These are phyloP conservation scores for Rotaria magnacalcarata DNA, from an alignment of 2,888 invertebrate genomes.

Conservation along the genomic window DNA sequence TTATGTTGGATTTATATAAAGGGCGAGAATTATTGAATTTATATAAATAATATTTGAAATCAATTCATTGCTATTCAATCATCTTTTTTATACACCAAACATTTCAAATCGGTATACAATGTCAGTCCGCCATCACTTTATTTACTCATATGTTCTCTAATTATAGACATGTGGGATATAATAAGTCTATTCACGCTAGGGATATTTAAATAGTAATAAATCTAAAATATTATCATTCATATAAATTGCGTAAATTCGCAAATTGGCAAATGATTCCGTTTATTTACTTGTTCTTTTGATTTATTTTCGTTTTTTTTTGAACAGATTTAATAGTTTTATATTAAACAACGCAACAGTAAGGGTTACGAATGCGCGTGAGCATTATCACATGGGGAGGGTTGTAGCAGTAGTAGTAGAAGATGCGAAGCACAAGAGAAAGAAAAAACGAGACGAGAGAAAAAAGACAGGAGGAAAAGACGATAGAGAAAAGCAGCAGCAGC, in stretches of 20 bases:
- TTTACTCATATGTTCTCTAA: background rate
- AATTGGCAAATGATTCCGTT: background rate
- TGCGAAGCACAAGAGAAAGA: background rate
- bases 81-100: background rate
- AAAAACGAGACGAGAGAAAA: background rate
- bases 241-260: background rate
- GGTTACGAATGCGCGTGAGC: constrained; percentile 14
- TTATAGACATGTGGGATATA: background rate
- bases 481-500: background rate
- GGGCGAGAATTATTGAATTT: background rate
- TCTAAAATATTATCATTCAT: background rate
- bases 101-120: background rate
- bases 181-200: too few species aligned
- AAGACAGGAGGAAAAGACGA: background rate
- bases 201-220: background rate
- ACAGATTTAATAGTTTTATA: background rate
- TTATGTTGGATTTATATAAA: background rate
- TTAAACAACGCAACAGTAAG: background rate
- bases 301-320: background rate
- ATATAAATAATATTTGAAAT: background rate
- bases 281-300: background rate
- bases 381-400: background rate
- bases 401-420: background rate
- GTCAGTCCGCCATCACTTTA: background rate
- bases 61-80: background rate